Evolutionary conservation across 2,888 invertebrate genomes (phyloP).

Genomic region (Yponomeuta plumbellus): DNA sequence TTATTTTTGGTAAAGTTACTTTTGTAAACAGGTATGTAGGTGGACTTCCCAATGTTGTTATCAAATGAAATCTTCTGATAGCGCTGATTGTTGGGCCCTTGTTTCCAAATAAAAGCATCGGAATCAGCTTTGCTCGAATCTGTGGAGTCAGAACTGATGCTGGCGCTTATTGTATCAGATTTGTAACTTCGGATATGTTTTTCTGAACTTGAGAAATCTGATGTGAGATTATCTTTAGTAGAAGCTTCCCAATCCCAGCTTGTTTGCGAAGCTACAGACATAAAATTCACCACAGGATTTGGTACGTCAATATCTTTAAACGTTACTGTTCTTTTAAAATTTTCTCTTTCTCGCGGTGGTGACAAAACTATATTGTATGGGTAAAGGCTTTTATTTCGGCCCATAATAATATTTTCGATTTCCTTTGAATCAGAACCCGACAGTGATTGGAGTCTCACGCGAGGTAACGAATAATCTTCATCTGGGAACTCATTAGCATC

Average conservation of each 20-base stretch:
- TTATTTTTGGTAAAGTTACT: slow-evolving; percentile 32
- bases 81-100: slow-evolving; percentile 23
- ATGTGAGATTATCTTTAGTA: slow-evolving; percentile 19
- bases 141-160: slow-evolving; percentile 40
- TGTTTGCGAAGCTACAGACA: slow-evolving; percentile 16
- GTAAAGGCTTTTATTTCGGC: slow-evolving; percentile 51
- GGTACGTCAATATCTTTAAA: slow-evolving; percentile 36
- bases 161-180: slow-evolving; percentile 27
- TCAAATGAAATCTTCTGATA: slow-evolving; percentile 24
- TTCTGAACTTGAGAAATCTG: slow-evolving; percentile 27
- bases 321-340: slow-evolving; percentile 47
- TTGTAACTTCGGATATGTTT: slow-evolving; percentile 24
- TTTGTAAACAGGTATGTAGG: slow-evolving; percentile 42
- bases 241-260: not conserved
- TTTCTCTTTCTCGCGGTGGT: slow-evolving; percentile 49
- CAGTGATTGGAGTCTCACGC: slow-evolving; percentile 38
- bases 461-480: slow-evolving; percentile 48
- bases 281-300: not conserved
- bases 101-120: slow-evolving; percentile 49
- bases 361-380: slow-evolving; percentile 66
- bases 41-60: slow-evolving; percentile 28
- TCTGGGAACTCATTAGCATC: slow-evolving; percentile 47
- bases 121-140: slow-evolving; percentile 46
- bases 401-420: slow-evolving; percentile 60
- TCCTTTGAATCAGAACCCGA: slow-evolving; percentile 36